A percentile compares a stretch with the other conserved stretches of the same genome.
Evolutionary conservation across 2,113 vertebrate species (phyloP).

Genomic region (Scopus umbretta): DNA sequence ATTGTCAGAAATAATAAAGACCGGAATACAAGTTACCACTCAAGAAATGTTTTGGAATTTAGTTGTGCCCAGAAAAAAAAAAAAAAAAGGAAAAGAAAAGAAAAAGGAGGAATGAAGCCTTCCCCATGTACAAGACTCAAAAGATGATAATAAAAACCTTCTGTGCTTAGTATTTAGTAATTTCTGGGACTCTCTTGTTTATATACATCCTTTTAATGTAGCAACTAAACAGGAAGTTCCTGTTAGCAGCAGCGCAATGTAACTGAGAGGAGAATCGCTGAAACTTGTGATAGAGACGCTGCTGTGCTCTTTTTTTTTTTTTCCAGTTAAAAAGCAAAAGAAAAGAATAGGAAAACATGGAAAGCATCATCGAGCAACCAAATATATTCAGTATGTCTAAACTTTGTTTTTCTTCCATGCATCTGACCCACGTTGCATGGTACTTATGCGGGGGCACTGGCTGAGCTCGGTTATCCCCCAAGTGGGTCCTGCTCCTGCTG

Average conservation of each 20-base stretch:
- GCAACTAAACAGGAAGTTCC: conserved; percentile 37
- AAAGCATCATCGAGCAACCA: accelerated
- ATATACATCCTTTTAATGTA: background rate
- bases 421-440: accelerated
- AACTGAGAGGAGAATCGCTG: background rate
- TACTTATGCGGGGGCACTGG: background rate
- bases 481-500: background rate
- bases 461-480: background rate
- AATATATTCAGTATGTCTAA: background rate
- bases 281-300: background rate
- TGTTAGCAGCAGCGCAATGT: background rate
- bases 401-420: background rate
- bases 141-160: conserved; percentile 62
- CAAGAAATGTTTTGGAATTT: conserved; percentile 19
- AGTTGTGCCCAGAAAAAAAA: background rate
- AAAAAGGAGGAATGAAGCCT: background rate
- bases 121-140: background rate
- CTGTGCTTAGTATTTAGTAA: conserved; percentile 12
- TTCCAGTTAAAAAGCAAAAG: background rate
- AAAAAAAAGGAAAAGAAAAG: background rate
- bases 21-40: background rate
- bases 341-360: background rate
- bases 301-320: accelerated
- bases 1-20: conserved; percentile 60
- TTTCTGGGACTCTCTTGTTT: conserved; percentile 10